Evolutionary conservation across 2,888 invertebrate genomes (phyloP).

Genomic region (Frankliniella intonsa): DNA sequence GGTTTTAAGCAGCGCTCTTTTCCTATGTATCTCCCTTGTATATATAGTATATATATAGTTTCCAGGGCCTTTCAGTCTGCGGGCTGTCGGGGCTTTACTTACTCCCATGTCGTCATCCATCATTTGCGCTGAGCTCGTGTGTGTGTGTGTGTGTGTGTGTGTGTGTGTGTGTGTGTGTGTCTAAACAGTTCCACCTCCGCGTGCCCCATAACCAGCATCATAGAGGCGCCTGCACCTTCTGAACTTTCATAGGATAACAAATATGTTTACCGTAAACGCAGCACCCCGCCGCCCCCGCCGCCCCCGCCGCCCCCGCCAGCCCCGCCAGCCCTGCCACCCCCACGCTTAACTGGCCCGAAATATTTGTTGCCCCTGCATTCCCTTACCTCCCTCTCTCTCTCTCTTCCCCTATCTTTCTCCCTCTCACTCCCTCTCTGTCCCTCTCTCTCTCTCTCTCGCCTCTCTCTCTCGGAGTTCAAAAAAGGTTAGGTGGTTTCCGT

Average conservation of each 20-base stretch:
- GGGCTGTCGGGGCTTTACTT: not conserved
- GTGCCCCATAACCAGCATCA: not conserved
- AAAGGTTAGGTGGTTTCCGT: too few species aligned
- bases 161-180: not conserved
- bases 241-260: conserved; percentile 9
- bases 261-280: not conserved
- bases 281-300: too few species aligned
- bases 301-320: not conserved
- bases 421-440: not conserved
- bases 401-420: not conserved
- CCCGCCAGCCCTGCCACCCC: not conserved
- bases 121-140: not conserved
- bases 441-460: not conserved
- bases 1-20: too few species aligned
- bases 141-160: not conserved
- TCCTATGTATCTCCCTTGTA: too few species aligned
- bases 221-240: not conserved
- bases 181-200: not conserved
- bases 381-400: not conserved
- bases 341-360: too few species aligned
- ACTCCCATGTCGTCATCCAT: not conserved
- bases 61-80: too few species aligned
- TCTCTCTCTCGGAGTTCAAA: not conserved
- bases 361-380: not conserved
- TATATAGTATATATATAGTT: too few species aligned